Evolutionary conservation across 1,140 invertebrate genomes (phyloP), one percentile per base, ranked within the genome.

Genomic region (Rhyacophila brunnea): DNA sequence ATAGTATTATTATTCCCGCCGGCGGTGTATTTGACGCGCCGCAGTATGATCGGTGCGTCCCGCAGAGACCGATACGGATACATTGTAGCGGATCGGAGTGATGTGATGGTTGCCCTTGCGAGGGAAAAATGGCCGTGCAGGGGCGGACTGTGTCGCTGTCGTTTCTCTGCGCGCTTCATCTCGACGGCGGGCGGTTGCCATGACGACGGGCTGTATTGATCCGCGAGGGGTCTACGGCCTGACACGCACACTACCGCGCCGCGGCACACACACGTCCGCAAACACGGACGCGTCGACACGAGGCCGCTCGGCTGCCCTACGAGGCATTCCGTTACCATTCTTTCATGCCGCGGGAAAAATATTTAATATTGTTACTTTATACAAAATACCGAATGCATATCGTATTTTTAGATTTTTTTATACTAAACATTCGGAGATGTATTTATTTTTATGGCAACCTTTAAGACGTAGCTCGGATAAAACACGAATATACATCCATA

Each of bases 151-250:
- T 13, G 28, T 0, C 48, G 23, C 7, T 18, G 48, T 32, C 11
- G 10, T 52, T 36, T 6, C 38, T 20, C 38, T 11, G 50, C 50
- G 19, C 42, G 52, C 32, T 32, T 40, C 53, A 19, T 47, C 43
- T 23, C 32, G 42, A 23, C 13, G 34, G 34, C 38, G 38, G 38
- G 40, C 51, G 51, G 51, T 54, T 45, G 23, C 51, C 51, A 44
- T 54, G 51, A 40, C 51, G 51, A 54, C 51, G 32, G 51, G 40
- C 51, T 54, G 51, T 54, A 45, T 45, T 54, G 51, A 54, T 54
- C 51, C 40, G 20, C 19, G 35, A 23, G 51, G 51, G 51, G 51
- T 54, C 43, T 44, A 54, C 51, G 51, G 40, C 51, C 51, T 54
- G 6, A 17, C 32, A n/a, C 28, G n/a, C 42, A 28, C 32, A 15